phyloP scores from a whole-genome alignment of 2,888 invertebrate genomes.

The Calephelis perditalis region DNA sequence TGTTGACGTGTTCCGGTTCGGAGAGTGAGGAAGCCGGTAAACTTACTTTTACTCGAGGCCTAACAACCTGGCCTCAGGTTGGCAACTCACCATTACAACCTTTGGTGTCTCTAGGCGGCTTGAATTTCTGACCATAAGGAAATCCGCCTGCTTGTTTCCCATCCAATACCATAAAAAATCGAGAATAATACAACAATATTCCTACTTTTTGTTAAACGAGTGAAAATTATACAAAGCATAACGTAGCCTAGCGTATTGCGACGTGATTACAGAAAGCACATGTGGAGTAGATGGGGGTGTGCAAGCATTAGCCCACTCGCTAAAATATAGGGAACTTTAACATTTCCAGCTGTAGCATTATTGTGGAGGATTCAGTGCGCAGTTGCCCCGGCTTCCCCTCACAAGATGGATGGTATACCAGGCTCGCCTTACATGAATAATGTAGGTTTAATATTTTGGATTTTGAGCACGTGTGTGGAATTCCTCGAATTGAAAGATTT shows the following conservation, averaged over 20 bases:
- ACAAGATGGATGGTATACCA: slow-evolving; percentile 26
- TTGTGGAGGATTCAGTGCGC: slow-evolving; percentile 22
- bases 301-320: slow-evolving; percentile 21
- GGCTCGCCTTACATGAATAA: slow-evolving; percentile 28
- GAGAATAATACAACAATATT: neutral
- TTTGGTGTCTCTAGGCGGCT: too few relatives aligned
- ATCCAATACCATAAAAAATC: neutral
- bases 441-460: slow-evolving; percentile 35
- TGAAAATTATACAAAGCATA: slow-evolving; percentile 10
- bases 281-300: slow-evolving; percentile 10
- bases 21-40: too few relatives aligned
- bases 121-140: too few relatives aligned
- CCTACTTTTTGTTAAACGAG: neutral
- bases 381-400: slow-evolving; percentile 14
- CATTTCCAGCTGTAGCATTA: slow-evolving; percentile 25
- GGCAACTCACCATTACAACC: too few relatives aligned
- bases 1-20: too few relatives aligned
- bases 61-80: too few relatives aligned
- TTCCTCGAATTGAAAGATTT: slow-evolving; percentile 26
- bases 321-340: slow-evolving; percentile 25
- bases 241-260: neutral
- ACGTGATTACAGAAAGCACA: slow-evolving; percentile 12
- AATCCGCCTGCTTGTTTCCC: neutral
- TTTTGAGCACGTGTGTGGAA: slow-evolving; percentile 33
- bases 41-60: too few relatives aligned